Conservation (phyloP, 2,888 invertebrate species). For the Diachrysia chrysitis region DNA sequence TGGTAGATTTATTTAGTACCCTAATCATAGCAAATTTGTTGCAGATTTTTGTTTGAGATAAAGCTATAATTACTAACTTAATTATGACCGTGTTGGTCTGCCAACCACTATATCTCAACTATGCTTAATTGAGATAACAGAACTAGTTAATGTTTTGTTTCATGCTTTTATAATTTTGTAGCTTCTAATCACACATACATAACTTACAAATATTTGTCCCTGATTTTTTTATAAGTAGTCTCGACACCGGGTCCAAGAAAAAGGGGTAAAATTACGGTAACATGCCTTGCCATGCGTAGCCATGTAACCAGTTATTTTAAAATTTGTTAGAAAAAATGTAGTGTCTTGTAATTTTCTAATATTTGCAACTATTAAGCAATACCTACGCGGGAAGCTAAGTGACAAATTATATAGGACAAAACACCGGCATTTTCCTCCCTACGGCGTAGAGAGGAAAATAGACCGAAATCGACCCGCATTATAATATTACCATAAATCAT, state of each 20-base stretch:
- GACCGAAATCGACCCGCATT: conserved; percentile 23
- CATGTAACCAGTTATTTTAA: neutral
- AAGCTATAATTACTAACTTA: no score
- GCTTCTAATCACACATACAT: no score
- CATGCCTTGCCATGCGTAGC: conserved; percentile 10
- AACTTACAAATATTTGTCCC: neutral
- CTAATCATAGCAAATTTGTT: neutral
- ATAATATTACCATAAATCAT: conserved; percentile 44
- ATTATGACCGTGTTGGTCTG: no score
- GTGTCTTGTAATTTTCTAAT: conserved; percentile 19
- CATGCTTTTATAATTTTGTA: no score
- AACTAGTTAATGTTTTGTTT: no score
- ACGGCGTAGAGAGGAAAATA: no score
- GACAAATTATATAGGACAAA: conserved; percentile 36
- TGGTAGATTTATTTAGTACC: conserved; percentile 6
- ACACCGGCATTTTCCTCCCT: conserved; percentile 6
- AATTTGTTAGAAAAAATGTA: conserved; percentile 10
- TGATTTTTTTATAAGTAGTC: neutral
- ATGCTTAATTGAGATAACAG: no score
- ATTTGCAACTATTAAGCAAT: no score
- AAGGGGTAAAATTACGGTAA: conserved; percentile 13
- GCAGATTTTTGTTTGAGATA: neutral
- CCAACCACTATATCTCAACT: no score
- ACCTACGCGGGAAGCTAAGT: conserved; percentile 35
- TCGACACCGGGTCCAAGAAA: neutral